Base-by-base conservation (phyloP, 2,113 vertebrate species). In the Platanista minor region DNA sequence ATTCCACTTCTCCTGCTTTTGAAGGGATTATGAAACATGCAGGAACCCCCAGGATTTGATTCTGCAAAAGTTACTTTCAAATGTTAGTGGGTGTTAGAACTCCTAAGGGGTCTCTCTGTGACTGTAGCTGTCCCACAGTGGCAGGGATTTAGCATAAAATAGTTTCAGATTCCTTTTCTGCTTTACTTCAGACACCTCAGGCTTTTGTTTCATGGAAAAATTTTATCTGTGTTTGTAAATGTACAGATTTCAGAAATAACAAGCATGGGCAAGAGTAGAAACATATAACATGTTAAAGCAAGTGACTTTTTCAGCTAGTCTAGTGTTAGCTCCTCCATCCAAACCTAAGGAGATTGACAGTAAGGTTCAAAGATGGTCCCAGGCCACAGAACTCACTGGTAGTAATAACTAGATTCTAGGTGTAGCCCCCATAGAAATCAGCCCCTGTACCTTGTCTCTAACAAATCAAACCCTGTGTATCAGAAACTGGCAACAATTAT, bases 301-400 rank as follows among this genome's bases (percentile, higher is more conserved):
- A 59, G 78, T 59, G 10, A 14, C 5, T 21, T 13, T 90, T 27
- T 29, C 17, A 31, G 10, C 4, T 8, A 39, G 4, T 36, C 29
- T 69, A 27, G 23, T 46, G 33, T 61, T 54, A 74, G 11, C 2
- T 9, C 6, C 15, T 92, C 33, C 3, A 0, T 69, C 31, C 52
- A 43, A 90, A 25, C 43, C 21, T 25, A 31, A 80, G 11, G 75
- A 82, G 41, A 17, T n/a, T 13, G 7, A 54, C 2, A 57, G 3
- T 2, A 6, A 21, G 8, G 69, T 9, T 31, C 3, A 5, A 4
- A 3, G 39, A 71, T 0, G 2, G 67, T 27, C 12, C 14, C 3
- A 43, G 15, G 17, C 64, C 33, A 67, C 25, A n/a, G 54, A 75
- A 54, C 20, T 49, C 9, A 13, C 2, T 0, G 8, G 14, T 10